Percentiles rank a stretch among this genome's conserved stretches.
phyloP scores from a whole-genome alignment of 2,797 vertebrate species.

The Urosaurus nigricauda region DNA sequence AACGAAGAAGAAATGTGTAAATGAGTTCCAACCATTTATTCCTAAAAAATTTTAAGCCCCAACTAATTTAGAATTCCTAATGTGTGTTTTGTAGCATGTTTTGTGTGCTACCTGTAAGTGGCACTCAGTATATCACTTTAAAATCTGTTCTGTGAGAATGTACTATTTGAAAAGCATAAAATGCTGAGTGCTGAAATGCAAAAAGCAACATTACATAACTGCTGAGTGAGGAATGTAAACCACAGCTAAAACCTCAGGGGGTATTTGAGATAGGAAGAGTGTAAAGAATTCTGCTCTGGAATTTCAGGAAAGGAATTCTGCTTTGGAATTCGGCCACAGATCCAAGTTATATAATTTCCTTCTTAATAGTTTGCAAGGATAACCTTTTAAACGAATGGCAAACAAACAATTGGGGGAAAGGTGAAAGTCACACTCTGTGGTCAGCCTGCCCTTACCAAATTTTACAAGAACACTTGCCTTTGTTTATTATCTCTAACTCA shows the following conservation, averaged over 20 bases:
- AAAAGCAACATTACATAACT: neutral
- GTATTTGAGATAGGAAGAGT: constrained; percentile 33
- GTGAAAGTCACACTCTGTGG: constrained; percentile 6
- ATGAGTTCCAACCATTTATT: neutral
- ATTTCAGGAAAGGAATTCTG: neutral
- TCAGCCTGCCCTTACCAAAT: neutral
- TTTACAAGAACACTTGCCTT: constrained; percentile 17
- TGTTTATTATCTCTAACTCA: constrained; percentile 33
- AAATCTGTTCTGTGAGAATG: neutral
- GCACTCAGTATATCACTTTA: neutral
- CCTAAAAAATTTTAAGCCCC: neutral
- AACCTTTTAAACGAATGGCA: neutral
- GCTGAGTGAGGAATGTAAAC: constrained; percentile 18
- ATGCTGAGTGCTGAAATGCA: neutral
- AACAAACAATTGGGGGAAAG: constrained; percentile 28
- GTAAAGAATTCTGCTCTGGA: neutral
- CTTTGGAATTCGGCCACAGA: constrained; percentile 19
- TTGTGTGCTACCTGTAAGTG: neutral
- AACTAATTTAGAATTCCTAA: neutral
- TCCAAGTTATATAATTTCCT: constrained; percentile 2
- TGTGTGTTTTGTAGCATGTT: neutral
- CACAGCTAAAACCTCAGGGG: neutral
- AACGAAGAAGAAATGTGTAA: neutral
- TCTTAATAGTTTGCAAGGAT: neutral
- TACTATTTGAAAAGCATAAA: constrained; percentile 20